phyloP scores from a whole-genome alignment of 2,797 vertebrate genomes.

The Rallus crepitans region DNA sequence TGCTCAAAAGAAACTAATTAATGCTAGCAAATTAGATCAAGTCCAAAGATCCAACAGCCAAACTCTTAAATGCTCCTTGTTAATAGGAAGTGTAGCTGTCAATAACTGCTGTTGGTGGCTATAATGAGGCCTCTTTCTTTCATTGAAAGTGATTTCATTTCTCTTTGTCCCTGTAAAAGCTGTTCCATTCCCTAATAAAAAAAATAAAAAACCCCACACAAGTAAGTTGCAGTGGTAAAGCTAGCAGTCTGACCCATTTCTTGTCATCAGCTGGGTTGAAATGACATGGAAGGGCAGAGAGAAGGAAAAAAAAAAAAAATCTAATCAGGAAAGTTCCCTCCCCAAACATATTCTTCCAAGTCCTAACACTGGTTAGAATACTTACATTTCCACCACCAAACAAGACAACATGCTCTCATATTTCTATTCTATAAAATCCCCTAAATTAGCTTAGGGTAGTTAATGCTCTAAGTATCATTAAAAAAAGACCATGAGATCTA shows the following conservation, averaged over 20 bases:
- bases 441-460: conserved; percentile 17
- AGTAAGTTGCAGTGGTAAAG: conserved; percentile 72
- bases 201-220: conserved; percentile 46
- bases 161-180: conserved; percentile 85
- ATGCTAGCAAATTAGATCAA: conserved; percentile 97
- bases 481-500: neutral
- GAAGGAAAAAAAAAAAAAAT: conserved; percentile 6
- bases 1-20: conserved; percentile 92
- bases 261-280: conserved; percentile 78
- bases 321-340: conserved; percentile 52
- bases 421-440: conserved; percentile 22
- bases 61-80: conserved; percentile 89
- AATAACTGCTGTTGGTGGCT: conserved; percentile 86
- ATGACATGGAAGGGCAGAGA: conserved; percentile 17
- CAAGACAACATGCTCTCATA: conserved; percentile 15
- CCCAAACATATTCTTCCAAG: conserved; percentile 49
- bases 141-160: conserved; percentile 95
- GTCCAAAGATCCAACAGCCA: conserved; percentile 89
- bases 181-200: conserved; percentile 77
- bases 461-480: conserved; percentile 14
- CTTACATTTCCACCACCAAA: conserved; percentile 28
- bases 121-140: conserved; percentile 90
- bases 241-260: conserved; percentile 78
- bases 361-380: conserved; percentile 44
- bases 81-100: conserved; percentile 87